Conservation (phyloP, 2,797 vertebrate species). For the Erethizon dorsatum region DNA sequence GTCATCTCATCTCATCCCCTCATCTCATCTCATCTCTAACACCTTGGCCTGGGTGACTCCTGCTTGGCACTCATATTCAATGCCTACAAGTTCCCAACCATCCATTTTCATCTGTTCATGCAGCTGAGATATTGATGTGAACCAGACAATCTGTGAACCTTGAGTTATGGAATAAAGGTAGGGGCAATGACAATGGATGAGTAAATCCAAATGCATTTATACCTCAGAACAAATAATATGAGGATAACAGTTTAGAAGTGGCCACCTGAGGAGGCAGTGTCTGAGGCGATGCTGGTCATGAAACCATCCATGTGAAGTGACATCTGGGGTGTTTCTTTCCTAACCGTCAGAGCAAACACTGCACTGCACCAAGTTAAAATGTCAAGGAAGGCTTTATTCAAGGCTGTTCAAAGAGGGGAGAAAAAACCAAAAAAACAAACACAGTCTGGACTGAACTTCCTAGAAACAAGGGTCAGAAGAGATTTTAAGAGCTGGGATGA, state of each 20-base stretch:
- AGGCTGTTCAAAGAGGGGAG: neutral
- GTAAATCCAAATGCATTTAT: neutral
- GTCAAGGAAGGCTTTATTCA: neutral
- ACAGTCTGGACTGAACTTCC: neutral
- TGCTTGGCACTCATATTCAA: neutral
- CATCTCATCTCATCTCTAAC: neutral
- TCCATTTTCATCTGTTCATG: neutral
- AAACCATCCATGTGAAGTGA: neutral
- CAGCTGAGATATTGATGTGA: neutral
- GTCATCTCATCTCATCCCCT: neutral
- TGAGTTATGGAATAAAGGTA: neutral
- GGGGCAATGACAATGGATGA: too few species aligned
- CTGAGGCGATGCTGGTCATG: neutral
- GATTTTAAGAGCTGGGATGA: neutral
- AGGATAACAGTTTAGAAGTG: neutral
- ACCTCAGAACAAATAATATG: neutral
- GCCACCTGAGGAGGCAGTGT: neutral
- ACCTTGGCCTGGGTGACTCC: neutral
- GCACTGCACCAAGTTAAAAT: neutral
- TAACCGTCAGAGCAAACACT: neutral
- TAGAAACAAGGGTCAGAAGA: neutral
- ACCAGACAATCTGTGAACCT: neutral
- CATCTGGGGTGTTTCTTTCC: neutral
- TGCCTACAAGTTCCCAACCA: too few species aligned
- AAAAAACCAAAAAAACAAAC: neutral